phyloP scores from a whole-genome alignment of 2,888 invertebrate species.

The Tyria jacobaeae region DNA sequence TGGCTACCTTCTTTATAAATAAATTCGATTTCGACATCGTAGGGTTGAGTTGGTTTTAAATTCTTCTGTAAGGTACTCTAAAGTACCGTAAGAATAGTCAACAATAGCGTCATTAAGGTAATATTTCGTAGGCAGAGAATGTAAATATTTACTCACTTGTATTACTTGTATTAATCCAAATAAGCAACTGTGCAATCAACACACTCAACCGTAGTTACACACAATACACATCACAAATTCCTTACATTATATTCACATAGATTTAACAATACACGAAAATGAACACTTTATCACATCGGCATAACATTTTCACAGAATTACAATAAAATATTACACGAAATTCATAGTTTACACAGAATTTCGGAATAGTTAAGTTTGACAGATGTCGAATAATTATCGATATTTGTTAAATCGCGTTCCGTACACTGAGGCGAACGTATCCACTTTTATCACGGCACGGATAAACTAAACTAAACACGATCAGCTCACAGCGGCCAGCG shows the following conservation, averaged over 20 bases:
- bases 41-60: background rate
- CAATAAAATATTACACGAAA: slow-evolving; percentile 62
- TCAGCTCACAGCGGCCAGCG: slow-evolving; percentile 44
- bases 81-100: slow-evolving; percentile 4
- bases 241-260: slow-evolving; percentile 72
- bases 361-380: slow-evolving; percentile 68
- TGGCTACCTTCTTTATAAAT: slow-evolving; percentile 5
- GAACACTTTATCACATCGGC: slow-evolving; percentile 63
- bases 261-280: slow-evolving; percentile 61
- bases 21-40: slow-evolving; percentile 11
- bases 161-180: slow-evolving; percentile 77
- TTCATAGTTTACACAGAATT: slow-evolving; percentile 62
- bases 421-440: slow-evolving; percentile 65
- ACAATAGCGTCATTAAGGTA: slow-evolving; percentile 1
- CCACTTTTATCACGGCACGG: slow-evolving; percentile 69
- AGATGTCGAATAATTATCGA: slow-evolving; percentile 71
- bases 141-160: slow-evolving; percentile 83
- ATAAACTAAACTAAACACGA: slow-evolving; percentile 70
- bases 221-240: slow-evolving; percentile 78
- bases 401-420: slow-evolving; percentile 65
- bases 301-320: slow-evolving; percentile 46
- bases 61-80: slow-evolving; percentile 10
- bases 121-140: slow-evolving; percentile 45
- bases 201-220: slow-evolving; percentile 65
- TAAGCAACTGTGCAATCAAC: slow-evolving; percentile 71